Evolutionary conservation across 2,797 vertebrate genomes (phyloP), one percentile per base, ranked within the genome.

Genomic region (Gambelia wislizenii): DNA sequence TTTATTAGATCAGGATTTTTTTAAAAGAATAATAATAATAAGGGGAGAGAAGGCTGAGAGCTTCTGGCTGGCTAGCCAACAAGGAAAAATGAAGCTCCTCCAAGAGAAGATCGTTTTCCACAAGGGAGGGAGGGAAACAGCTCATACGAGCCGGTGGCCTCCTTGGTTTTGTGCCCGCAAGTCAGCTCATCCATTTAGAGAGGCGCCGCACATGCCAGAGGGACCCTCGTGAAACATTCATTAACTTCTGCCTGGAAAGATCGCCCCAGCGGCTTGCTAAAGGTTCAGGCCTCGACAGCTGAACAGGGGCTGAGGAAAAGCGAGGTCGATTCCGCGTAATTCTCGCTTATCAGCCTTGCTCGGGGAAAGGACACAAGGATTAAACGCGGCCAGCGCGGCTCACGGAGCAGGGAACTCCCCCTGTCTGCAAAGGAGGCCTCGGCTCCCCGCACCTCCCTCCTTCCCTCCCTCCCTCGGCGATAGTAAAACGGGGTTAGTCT

Each of bases 371-470:
- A 89, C 90, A 54, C 33, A 6, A 92, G 93, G 93, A 96, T 95
- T 94, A 94, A 83, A 83, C 33, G 76, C 86, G 95, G 92, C 64
- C 81, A 77, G 84, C 42, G 39, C 91, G 88, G 93, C 93, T 95
- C 88, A 81, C 49, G 72, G 95, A 86, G 86, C 42, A 20, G 88
- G 96, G 94, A 96, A 95, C 94, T 95, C 95, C 94, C 94, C n/a
- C 95, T 93, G 93, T 91, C 95, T 96, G 96, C 94, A 96, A 93
- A 90, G 70, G 87, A 52, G 92, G 94, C 94, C 94, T 91, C 90
- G 1, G 18, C 81, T 81, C 9, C 1, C 78, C 25, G 59, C 83
- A 33, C 56, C 86, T 56, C 1, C 69, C 72, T 18, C 61, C 3
- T 67, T 44, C 0, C 9, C 1, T 47, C 18, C 27, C 84, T 79